A percentile compares a stretch with the other conserved stretches of the same genome.
phyloP scores from a whole-genome alignment of 30 jellyfish, hydroid and myxozoan genomes.

The Morbakka virulenta region DNA sequence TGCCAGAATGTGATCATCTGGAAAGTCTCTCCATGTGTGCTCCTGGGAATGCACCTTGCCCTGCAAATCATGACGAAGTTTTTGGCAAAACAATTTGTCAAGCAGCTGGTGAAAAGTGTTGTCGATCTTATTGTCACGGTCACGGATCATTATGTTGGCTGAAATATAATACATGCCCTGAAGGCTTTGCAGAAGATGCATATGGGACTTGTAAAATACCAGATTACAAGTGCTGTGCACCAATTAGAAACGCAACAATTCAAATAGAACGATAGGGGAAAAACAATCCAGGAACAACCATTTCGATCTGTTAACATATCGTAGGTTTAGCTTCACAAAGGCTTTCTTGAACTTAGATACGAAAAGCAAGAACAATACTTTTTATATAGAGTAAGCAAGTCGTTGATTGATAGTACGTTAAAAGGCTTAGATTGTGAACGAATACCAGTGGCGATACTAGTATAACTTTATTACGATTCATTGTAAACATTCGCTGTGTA shows the following conservation, averaged over 20 bases:
- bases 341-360: no score
- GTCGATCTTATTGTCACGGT: constrained; percentile 87
- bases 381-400: no score
- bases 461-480: no score
- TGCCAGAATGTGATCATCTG: constrained; percentile 86
- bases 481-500: no score
- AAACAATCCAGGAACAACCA: no score
- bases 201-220: constrained; percentile 69
- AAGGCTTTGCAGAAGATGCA: constrained; percentile 54
- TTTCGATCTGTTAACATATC: no score
- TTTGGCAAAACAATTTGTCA: constrained; percentile 56
- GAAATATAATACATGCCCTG: constrained; percentile 48
- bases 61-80: constrained; percentile 90
- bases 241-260: constrained; percentile 4
- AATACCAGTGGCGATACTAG: no score
- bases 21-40: constrained; percentile 93
- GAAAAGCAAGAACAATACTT: no score
- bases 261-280: no score
- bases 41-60: constrained; percentile 63
- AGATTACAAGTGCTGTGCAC: constrained; percentile 83
- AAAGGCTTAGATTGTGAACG: no score
- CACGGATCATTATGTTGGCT: constrained; percentile 68
- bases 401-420: no score
- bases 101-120: constrained; percentile 66
- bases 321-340: no score